phyloP scores from a whole-genome alignment of 2,888 invertebrate genomes.

The Malthinus seriepunctatus region DNA sequence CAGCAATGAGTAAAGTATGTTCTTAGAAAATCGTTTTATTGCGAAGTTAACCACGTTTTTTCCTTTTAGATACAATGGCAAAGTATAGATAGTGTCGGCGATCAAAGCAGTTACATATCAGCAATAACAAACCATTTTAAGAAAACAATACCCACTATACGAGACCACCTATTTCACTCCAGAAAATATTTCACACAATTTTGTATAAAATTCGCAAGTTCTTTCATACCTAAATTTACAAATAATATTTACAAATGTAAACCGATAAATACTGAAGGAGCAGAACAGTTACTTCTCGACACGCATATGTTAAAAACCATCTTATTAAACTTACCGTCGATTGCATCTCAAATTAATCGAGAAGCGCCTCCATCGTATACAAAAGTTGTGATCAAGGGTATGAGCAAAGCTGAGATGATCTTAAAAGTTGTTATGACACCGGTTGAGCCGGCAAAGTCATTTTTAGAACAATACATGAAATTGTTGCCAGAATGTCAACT shows the following conservation, averaged over 20 bases:
- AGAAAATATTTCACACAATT: constrained; percentile 98
- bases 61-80: constrained; percentile 81
- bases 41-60: constrained; percentile 9
- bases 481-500: constrained; percentile 87
- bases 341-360: constrained; percentile 84
- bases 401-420: constrained; percentile 98
- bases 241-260: constrained; percentile 90
- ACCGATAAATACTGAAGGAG: constrained; percentile 85
- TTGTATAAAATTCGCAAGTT: constrained; percentile 93
- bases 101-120: constrained; percentile 94
- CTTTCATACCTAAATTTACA: constrained; percentile 94
- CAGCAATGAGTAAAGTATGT: constrained; percentile 85
- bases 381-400: constrained; percentile 75
- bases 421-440: constrained; percentile 98
- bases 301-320: constrained; percentile 94
- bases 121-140: constrained; percentile 86
- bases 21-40: background rate
- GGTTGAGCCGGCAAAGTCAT: constrained; percentile 74
- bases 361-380: constrained; percentile 89
- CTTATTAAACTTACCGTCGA: constrained; percentile 89
- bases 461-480: constrained; percentile 88
- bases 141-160: constrained; percentile 82
- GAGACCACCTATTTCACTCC: constrained; percentile 88
- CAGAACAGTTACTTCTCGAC: constrained; percentile 92
- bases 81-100: constrained; percentile 90